Evolutionary conservation across 2,888 invertebrate species (phyloP).

Genomic region (Strigamia maritima): DNA sequence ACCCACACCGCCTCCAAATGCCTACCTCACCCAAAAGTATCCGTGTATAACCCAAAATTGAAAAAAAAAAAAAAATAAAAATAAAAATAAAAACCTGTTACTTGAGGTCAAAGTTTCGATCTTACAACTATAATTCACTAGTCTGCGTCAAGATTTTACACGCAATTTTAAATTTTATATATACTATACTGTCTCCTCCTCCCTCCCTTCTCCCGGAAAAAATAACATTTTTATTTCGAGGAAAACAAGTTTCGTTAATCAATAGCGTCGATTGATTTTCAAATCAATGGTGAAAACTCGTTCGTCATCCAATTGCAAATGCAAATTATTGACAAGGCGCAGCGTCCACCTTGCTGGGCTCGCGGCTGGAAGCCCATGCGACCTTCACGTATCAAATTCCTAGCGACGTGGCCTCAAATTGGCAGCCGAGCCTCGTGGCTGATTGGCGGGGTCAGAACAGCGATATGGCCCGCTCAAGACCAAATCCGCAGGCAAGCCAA

Average conservation of each 20-base stretch:
- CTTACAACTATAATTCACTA: background rate
- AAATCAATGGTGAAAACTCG: background rate
- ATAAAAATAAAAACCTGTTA: background rate
- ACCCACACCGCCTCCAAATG: conserved; percentile 26
- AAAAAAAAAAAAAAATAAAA: background rate
- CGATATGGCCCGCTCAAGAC: background rate
- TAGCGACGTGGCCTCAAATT: conserved; percentile 20
- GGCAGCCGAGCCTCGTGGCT: conserved; percentile 17
- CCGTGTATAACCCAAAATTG: conserved; percentile 7
- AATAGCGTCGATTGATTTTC: background rate
- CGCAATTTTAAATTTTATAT: background rate
- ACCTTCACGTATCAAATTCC: conserved; percentile 25
- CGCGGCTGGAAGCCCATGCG: background rate
- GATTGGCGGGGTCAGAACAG: conserved; percentile 26
- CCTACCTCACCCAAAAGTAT: conserved; percentile 16
- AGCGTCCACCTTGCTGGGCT: background rate
- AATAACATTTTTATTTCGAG: background rate
- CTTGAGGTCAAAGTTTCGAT: background rate
- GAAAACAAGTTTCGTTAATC: background rate
- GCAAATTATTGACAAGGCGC: conserved; percentile 1
- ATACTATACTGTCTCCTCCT: too few relatives aligned
- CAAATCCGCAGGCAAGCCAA: conserved; percentile 19
- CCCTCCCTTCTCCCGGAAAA: background rate
- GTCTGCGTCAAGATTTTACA: background rate
- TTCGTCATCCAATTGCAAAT: conserved; percentile 6